These are phyloP conservation scores for Pandion haliaetus DNA, from an alignment of 2,113 vertebrate species.

Conservation along the genomic window DNA sequence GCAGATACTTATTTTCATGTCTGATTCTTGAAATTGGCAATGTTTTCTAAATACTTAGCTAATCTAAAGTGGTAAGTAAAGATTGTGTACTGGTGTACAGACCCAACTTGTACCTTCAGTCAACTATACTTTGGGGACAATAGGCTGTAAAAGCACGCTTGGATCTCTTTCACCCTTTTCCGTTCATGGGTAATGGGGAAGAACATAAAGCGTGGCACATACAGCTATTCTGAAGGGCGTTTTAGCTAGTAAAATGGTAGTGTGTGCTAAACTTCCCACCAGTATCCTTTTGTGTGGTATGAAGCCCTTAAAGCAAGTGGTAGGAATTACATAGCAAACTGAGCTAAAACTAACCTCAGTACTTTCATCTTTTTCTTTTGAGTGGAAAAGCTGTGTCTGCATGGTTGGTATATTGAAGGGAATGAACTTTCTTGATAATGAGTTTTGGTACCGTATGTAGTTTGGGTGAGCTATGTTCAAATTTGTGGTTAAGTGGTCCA, in stretches of 20 bases:
- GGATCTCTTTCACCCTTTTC: background rate
- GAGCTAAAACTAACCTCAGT: background rate
- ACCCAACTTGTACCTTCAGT: background rate
- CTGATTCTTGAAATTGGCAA: background rate
- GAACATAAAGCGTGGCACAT: background rate
- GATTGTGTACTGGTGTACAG: background rate
- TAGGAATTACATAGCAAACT: background rate
- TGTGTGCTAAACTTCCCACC: background rate
- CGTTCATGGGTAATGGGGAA: background rate
- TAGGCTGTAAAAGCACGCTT: background rate
- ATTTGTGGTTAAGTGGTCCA: background rate
- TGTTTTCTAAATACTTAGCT: background rate
- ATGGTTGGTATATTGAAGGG: background rate
- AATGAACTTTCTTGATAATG: background rate
- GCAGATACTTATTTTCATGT: background rate
- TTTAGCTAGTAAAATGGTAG: background rate
- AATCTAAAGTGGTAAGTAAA: background rate
- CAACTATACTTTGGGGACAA: accelerated
- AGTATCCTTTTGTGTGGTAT: background rate
- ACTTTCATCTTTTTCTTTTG: background rate
- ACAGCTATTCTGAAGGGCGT: background rate
- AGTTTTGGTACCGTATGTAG: background rate
- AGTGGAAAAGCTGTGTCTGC: background rate
- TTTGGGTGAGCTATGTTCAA: background rate
- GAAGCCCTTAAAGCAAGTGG: background rate